These are phyloP conservation scores for Nemapogon koenigi DNA, from an alignment of 2,888 invertebrate species.

Conservation along the genomic window DNA sequence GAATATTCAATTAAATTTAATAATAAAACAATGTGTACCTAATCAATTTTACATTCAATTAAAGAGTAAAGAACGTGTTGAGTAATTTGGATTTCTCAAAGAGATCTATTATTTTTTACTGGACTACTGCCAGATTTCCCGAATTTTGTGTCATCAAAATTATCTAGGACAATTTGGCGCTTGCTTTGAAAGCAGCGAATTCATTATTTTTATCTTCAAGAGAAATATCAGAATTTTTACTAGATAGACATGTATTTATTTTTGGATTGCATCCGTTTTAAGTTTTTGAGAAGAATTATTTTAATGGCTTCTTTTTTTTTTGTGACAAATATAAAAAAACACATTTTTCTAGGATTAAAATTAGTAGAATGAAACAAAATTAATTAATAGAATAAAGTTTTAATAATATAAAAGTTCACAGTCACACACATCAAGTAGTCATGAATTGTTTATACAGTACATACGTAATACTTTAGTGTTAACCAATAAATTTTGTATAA, in stretches of 20 bases:
- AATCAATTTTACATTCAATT: background rate
- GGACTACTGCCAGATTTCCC: slow-evolving; percentile 40
- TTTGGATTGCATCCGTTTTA: slow-evolving; percentile 20
- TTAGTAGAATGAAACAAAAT: background rate
- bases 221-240: slow-evolving; percentile 37
- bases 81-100: slow-evolving; percentile 28
- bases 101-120: slow-evolving; percentile 38
- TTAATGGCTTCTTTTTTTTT: too few species aligned
- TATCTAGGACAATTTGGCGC: slow-evolving; percentile 57
- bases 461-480: slow-evolving; percentile 48
- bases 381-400: background rate
- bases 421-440: slow-evolving; percentile 58
- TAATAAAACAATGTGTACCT: background rate
- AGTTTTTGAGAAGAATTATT: too few species aligned
- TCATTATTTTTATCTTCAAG: slow-evolving; percentile 48
- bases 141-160: slow-evolving; percentile 53
- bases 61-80: background rate
- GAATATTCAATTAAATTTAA: slow-evolving; percentile 1
- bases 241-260: slow-evolving; percentile 27
- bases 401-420: slow-evolving; percentile 47
- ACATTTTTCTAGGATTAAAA: slow-evolving; percentile 1
- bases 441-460: slow-evolving; percentile 53
- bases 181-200: slow-evolving; percentile 44
- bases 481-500: slow-evolving; percentile 31
- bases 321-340: too few species aligned